Percentiles rank a stretch among this genome's conserved stretches.
phyloP scores from a whole-genome alignment of 2,888 invertebrate genomes.

The Automeris io region DNA sequence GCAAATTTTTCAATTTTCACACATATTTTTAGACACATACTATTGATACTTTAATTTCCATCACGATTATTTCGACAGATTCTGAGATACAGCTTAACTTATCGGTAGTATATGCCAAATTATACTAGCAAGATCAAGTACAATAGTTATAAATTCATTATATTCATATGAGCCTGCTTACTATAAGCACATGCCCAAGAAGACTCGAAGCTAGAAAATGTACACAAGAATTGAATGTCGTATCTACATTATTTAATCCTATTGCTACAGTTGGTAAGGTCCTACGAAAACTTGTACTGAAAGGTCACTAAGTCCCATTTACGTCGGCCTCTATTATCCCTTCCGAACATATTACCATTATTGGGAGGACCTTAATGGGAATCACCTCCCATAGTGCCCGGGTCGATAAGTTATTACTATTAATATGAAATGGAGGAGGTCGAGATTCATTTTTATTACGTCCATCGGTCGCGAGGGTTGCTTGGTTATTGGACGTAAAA shows the following conservation, averaged over 20 bases:
- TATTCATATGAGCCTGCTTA: no score
- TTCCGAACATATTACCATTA: slow-evolving; percentile 60
- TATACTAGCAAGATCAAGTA: no score
- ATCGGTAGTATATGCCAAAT: no score
- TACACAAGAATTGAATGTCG: background rate
- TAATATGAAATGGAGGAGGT: slow-evolving; percentile 37
- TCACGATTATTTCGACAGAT: no score
- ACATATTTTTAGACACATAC: no score
- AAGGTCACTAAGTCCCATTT: slow-evolving; percentile 57
- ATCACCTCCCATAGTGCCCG: slow-evolving; percentile 33
- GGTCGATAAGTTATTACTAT: slow-evolving; percentile 56
- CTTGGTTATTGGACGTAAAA: slow-evolving; percentile 8
- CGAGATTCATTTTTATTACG: slow-evolving; percentile 21
- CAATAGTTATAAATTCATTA: no score
- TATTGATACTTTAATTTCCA: no score
- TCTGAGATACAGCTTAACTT: no score
- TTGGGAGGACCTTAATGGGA: slow-evolving; percentile 47
- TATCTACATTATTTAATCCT: slow-evolving; percentile 5
- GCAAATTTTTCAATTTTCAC: no score
- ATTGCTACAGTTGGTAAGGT: slow-evolving; percentile 9
- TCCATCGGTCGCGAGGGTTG: slow-evolving; percentile 5
- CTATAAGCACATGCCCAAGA: no score
- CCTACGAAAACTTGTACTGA: slow-evolving; percentile 18
- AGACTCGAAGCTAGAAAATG: no score
- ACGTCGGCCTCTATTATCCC: slow-evolving; percentile 61